phyloP scores from a whole-genome alignment of 2,113 vertebrate species.

The Connochaetes taurinus region DNA sequence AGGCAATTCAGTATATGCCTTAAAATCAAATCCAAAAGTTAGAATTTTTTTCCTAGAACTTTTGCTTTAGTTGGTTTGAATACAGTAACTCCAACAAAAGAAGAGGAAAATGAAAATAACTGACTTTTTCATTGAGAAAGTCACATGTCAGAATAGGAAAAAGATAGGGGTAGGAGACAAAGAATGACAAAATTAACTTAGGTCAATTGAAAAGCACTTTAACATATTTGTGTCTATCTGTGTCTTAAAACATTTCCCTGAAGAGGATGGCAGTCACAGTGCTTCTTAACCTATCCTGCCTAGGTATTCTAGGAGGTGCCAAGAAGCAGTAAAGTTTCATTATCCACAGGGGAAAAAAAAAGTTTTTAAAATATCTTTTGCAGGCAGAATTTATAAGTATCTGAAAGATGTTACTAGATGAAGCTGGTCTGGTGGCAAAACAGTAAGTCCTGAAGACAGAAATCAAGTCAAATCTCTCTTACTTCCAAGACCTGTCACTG shows the following conservation, averaged over 20 bases:
- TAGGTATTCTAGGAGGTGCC: background rate
- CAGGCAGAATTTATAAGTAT: background rate
- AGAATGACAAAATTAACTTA: background rate
- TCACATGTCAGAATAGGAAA: background rate
- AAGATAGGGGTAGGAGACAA: background rate
- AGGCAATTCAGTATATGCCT: background rate
- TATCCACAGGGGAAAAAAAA: background rate
- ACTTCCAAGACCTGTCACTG: background rate
- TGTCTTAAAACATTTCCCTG: background rate
- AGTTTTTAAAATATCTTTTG: background rate
- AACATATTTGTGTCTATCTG: background rate
- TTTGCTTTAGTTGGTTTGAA: background rate
- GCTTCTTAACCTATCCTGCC: background rate
- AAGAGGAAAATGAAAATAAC: background rate
- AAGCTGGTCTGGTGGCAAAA: background rate
- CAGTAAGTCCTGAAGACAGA: background rate
- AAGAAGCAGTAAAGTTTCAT: background rate
- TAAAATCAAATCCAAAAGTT: background rate
- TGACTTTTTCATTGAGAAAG: background rate
- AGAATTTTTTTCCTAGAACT: background rate
- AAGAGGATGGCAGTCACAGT: background rate
- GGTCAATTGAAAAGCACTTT: background rate
- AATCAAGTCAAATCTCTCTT: background rate
- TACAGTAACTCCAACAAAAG: background rate
- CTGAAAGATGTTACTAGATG: background rate